A percentile compares a stretch with the other conserved stretches of the same genome.
Conservation (phyloP, 2,888 invertebrate species). For the Tolmerus cingulatus region DNA sequence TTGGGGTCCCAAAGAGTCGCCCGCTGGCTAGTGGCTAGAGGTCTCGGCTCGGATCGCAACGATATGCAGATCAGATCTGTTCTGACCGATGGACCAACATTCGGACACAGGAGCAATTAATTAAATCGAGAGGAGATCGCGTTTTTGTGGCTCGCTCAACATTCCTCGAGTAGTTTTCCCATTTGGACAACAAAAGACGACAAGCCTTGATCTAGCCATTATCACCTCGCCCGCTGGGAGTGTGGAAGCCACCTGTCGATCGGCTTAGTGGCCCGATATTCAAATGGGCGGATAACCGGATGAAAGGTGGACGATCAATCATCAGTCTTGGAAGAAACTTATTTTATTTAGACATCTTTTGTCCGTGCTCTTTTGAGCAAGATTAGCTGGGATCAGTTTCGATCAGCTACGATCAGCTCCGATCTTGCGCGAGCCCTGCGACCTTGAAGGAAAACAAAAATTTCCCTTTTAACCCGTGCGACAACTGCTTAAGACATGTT, state of each 20-base stretch:
- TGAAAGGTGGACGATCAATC: conserved; percentile 3
- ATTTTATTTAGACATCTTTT: background rate
- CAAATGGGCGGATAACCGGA: conserved; percentile 12
- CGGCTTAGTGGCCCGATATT: background rate
- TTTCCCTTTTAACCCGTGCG: background rate
- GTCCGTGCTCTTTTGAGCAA: background rate
- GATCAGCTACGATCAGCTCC: background rate
- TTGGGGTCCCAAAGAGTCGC: background rate
- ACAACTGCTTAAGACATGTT: background rate
- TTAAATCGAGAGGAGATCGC: background rate
- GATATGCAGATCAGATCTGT: background rate
- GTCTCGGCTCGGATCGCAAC: background rate
- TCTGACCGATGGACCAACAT: background rate
- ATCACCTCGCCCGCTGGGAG: background rate
- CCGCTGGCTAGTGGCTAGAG: background rate
- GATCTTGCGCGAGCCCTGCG: background rate
- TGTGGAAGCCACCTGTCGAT: background rate
- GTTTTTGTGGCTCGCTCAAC: background rate
- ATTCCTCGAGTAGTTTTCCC: background rate
- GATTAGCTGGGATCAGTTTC: background rate
- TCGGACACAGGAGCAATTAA: background rate
- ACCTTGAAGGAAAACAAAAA: background rate
- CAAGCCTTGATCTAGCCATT: conserved; percentile 14
- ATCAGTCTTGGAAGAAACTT: background rate
- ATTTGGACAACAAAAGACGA: background rate